A percentile compares a stretch with the other conserved stretches of the same genome.
Evolutionary conservation across 2,113 vertebrate genomes (phyloP).

Genomic region (Pampusana beccarii): DNA sequence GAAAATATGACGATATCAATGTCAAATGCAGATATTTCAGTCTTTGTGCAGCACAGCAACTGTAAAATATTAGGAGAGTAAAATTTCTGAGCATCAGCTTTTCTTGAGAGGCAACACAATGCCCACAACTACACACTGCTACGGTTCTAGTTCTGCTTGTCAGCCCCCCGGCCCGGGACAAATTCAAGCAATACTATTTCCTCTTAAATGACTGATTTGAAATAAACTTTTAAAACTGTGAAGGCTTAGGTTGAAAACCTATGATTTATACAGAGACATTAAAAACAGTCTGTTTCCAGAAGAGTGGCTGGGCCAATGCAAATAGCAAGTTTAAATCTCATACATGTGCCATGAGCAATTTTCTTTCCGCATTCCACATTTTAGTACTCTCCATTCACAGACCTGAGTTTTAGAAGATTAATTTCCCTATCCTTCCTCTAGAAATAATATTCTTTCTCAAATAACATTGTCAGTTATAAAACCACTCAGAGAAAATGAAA

Average conservation of each 20-base stretch:
- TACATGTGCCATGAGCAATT: not conserved
- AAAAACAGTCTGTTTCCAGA: not conserved
- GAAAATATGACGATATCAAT: conserved; percentile 2
- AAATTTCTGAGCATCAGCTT: not conserved
- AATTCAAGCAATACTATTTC: not conserved
- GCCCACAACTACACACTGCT: not conserved
- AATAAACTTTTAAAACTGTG: not conserved
- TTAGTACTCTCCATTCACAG: not conserved
- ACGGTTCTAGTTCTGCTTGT: not conserved
- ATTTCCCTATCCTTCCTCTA: not conserved
- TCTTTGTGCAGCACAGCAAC: not conserved
- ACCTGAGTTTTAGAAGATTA: not conserved
- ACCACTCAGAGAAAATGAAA: not conserved
- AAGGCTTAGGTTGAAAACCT: not conserved
- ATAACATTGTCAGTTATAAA: not conserved
- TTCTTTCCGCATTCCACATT: not conserved
- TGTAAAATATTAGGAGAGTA: not conserved
- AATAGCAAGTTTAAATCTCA: not conserved
- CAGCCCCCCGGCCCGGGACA: not conserved
- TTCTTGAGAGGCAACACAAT: not conserved
- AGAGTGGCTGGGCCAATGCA: not conserved
- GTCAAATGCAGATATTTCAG: not conserved
- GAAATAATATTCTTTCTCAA: not conserved
- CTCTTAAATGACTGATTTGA: not conserved
- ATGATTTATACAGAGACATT: fast-evolving